Evolutionary conservation across 92 coral and sea anemone species (phyloP).

Genomic region (Bergia sp.): DNA sequence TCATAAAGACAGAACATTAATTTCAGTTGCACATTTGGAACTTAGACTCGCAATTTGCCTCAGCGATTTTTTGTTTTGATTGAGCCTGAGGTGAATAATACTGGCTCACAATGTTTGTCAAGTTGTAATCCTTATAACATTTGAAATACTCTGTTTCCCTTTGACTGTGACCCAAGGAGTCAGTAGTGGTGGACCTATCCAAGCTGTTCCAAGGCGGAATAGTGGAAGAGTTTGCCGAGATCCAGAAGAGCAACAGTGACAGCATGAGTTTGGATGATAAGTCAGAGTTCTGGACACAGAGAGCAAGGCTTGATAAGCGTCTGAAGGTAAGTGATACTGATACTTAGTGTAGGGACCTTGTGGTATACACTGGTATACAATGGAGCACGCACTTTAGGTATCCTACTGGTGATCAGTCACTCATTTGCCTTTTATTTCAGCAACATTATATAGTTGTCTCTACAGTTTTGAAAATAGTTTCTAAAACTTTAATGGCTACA

Average conservation of each 20-base stretch:
- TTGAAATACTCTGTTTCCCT: neutral
- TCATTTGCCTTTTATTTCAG: no score
- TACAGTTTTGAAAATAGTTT: no score
- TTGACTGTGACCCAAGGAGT: conserved; percentile 46
- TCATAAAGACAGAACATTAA: no score
- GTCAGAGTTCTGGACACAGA: conserved; percentile 82
- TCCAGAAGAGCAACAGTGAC: conserved; percentile 71
- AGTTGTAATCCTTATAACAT: neutral
- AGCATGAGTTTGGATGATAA: conserved; percentile 64
- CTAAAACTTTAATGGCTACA: neutral
- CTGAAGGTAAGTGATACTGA: conserved; percentile 58
- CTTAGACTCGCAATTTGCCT: no score
- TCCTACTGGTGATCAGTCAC: no score
- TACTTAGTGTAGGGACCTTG: no score
- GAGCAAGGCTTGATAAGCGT: conserved; percentile 68
- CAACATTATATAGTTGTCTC: no score
- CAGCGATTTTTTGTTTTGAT: neutral
- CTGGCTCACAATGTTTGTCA: neutral
- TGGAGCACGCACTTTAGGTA: no score
- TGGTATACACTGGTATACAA: no score
- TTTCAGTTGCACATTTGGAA: no score
- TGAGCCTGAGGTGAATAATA: neutral
- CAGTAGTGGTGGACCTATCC: conserved; percentile 71
- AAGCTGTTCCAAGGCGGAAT: conserved; percentile 72
- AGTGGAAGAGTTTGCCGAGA: conserved; percentile 74